Percentiles rank a stretch among this genome's conserved stretches.
phyloP scores from a whole-genome alignment of 2,797 vertebrate genomes.

The Sebastes nivosus region DNA sequence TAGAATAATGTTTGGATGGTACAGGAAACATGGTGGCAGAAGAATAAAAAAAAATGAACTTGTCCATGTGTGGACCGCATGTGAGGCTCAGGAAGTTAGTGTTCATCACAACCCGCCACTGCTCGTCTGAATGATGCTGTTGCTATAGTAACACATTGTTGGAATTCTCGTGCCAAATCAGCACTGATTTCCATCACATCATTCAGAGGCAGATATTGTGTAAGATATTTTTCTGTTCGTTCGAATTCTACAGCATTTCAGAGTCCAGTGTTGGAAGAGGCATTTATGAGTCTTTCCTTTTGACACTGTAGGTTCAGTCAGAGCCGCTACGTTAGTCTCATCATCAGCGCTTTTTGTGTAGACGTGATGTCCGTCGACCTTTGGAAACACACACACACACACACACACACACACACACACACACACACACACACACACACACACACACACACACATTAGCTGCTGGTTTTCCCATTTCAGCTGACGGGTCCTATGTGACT shows the following conservation, averaged over 20 bases:
- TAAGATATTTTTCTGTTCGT: background rate
- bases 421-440: background rate
- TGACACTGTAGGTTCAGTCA: background rate
- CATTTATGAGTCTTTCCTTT: background rate
- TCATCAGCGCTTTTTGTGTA: constrained; percentile 30
- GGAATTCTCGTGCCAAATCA: constrained; percentile 5
- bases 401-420: background rate
- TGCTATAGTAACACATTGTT: constrained; percentile 51
- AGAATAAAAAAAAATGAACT: background rate
- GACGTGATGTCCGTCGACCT: constrained; percentile 21
- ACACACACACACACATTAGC: constrained; percentile 1
- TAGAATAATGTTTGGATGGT: constrained; percentile 9
- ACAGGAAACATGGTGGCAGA: background rate
- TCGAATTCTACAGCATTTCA: constrained; percentile 26
- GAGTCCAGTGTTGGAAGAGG: background rate
- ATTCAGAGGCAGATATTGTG: constrained; percentile 2
- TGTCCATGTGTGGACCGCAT: background rate
- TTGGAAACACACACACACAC: background rate
- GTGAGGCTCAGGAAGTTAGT: constrained; percentile 33
- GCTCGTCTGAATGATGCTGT: constrained; percentile 27
- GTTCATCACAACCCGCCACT: background rate
- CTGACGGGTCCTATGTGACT: constrained; percentile 35
- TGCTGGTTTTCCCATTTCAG: constrained; percentile 22
- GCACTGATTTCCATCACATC: constrained; percentile 12
- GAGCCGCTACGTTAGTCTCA: constrained; percentile 12